Evolutionary conservation across 1,140 invertebrate species (phyloP), one percentile per base, ranked within the genome.

Genomic region (Pantala flavescens): DNA sequence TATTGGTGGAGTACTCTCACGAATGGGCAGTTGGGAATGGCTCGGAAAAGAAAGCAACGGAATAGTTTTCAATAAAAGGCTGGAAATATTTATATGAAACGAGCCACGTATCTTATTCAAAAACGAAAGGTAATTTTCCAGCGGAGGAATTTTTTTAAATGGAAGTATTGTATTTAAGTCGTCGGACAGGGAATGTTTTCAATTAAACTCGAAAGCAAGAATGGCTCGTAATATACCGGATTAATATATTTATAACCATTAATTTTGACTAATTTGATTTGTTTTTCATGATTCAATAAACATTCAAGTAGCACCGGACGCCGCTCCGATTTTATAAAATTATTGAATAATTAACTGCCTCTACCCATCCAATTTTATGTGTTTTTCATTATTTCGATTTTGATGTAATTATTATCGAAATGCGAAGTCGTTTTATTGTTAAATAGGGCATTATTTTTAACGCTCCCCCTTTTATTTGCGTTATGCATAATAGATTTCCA

Each of bases 331-430:
- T 63, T 63, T 21, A 63, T 19, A 63, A 63, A 63, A 21, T 19
- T 63, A 63, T 63, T 63, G 14, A 63, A 63, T 63, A 63, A 63
- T 63, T 63, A 63, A 63, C n/a, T 21, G 49, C 49, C 49, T 63
- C 49, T 63, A 16, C 49, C 49, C 16, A 19, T 21, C 49, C 49
- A 63, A 63, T 63, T 21, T 19, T 63, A 63, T 19, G 49, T 63
- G 14, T 63, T 63, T 63, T 63, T 21, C 49, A 63, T 21, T 63
- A 21, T 21, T 63, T 21, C 49, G 49, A 63, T 16, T 63, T 63
- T 63, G 49, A 63, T 63, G 49, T 63, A 63, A 63, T 63, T 63
- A 63, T 63, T 63, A 63, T 21, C n/a, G 49, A 63, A 63, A 63
- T 63, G 12, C 12, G 5, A 63, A 3, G 16, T 63, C n/a, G n/a